A percentile compares a stretch with the other conserved stretches of the same genome.
These are phyloP conservation scores for Corydoras maculifer DNA, from an alignment of 2,113 vertebrate species.

Conservation along the genomic window DNA sequence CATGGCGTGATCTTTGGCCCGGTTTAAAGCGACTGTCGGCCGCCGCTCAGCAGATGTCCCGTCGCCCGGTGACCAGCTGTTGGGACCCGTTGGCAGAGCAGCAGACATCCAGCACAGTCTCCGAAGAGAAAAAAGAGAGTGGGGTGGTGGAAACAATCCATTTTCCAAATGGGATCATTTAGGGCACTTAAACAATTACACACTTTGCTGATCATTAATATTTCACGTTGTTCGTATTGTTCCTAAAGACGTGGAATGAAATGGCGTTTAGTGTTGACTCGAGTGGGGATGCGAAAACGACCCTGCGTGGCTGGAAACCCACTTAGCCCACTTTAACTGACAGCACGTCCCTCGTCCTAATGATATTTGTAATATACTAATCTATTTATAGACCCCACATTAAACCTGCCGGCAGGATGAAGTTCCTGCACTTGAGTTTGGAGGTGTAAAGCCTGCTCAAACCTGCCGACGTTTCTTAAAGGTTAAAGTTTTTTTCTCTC, in stretches of 20 bases:
- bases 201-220: conserved; percentile 70
- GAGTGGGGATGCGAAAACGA: neutral
- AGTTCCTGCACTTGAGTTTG: conserved; percentile 36
- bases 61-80: conserved; percentile 84
- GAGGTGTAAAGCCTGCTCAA: conserved; percentile 39
- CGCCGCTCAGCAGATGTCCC: conserved; percentile 88
- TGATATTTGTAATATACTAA: conserved; percentile 36
- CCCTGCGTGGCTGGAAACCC: neutral
- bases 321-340: neutral
- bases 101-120: conserved; percentile 66
- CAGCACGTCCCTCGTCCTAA: conserved; percentile 17
- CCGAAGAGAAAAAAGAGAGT: conserved; percentile 57
- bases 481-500: conserved; percentile 45
- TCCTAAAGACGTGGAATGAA: conserved; percentile 60
- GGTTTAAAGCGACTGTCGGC: conserved; percentile 46
- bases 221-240: conserved; percentile 68
- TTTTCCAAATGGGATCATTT: conserved; percentile 81
- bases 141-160: conserved; percentile 73
- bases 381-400: conserved; percentile 29
- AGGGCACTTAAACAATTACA: conserved; percentile 83
- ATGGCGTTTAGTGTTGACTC: conserved; percentile 22
- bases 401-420: conserved; percentile 15
- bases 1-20: conserved; percentile 46
- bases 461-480: conserved; percentile 49
- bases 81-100: conserved; percentile 67